phyloP scores from a whole-genome alignment of 2,113 vertebrate genomes.

The Peromyscus californicus region DNA sequence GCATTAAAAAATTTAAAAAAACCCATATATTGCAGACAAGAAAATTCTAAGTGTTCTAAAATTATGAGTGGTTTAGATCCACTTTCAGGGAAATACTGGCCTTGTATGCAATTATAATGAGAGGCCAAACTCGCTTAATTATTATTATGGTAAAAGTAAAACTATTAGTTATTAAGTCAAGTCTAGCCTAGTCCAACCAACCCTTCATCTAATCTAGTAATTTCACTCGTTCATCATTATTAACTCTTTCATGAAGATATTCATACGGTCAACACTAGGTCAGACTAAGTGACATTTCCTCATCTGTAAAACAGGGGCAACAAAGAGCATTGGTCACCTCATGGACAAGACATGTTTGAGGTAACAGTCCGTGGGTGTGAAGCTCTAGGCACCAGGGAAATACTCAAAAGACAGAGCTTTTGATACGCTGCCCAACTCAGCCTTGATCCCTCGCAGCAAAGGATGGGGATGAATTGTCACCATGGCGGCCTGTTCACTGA shows the following conservation, averaged over 20 bases:
- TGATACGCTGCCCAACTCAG: not conserved
- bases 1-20: not conserved
- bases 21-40: not conserved
- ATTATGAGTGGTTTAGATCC: conserved; percentile 44
- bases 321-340: not conserved
- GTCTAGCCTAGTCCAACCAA: not conserved
- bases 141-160: not conserved
- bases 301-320: not conserved
- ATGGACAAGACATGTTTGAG: not conserved
- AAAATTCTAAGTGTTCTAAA: conserved; percentile 45
- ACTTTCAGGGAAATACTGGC: not conserved
- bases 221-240: conserved; percentile 20
- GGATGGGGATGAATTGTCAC: not conserved
- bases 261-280: conserved; percentile 3
- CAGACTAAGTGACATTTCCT: not conserved
- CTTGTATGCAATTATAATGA: not conserved
- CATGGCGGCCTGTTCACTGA: not conserved
- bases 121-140: not conserved
- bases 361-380: not conserved
- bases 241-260: not conserved
- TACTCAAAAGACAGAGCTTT: not conserved
- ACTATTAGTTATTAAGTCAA: not conserved
- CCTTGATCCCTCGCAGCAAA: not conserved
- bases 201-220: not conserved
- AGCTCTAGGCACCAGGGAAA: not conserved